phyloP scores from a whole-genome alignment of 2,888 invertebrate species.

The Gisinianus flammeolus region DNA sequence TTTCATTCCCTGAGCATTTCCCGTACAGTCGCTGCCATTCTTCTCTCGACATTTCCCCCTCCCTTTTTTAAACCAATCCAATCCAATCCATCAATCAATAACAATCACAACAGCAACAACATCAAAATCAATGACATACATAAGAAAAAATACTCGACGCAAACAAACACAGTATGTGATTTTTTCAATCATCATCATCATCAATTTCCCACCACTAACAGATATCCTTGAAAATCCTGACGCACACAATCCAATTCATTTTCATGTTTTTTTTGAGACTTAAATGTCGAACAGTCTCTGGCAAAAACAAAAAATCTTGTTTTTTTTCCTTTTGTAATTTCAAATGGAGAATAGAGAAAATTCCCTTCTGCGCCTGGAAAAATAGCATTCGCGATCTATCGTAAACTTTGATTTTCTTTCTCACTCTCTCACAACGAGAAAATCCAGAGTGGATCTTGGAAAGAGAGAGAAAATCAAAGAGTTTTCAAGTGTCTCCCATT shows the following conservation, averaged over 20 bases:
- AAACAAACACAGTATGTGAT: background rate
- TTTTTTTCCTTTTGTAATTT: too few species aligned
- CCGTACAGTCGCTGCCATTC: constrained; percentile 98
- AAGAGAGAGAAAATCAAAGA: background rate
- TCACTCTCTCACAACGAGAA: background rate
- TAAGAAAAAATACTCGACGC: background rate
- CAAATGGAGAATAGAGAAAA: too few species aligned
- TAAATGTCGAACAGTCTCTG: too few species aligned
- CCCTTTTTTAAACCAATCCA: constrained; percentile 66
- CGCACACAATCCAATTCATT: too few species aligned
- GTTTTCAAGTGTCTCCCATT: background rate
- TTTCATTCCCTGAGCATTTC: constrained; percentile 97
- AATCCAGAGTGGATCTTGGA: background rate
- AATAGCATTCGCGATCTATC: background rate
- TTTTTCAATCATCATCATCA: too few species aligned
- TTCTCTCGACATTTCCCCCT: constrained; percentile 91
- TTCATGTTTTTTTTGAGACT: too few species aligned
- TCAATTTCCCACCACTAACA: too few species aligned
- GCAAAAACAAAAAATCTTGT: too few species aligned
- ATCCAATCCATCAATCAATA: background rate
- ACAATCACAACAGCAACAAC: background rate
- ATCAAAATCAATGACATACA: background rate
- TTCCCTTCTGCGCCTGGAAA: background rate
- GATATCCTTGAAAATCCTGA: too few species aligned
- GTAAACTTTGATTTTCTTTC: constrained; percentile 26